phyloP scores from a whole-genome alignment of 2,888 invertebrate genomes.

The Epirrhoe tristata region DNA sequence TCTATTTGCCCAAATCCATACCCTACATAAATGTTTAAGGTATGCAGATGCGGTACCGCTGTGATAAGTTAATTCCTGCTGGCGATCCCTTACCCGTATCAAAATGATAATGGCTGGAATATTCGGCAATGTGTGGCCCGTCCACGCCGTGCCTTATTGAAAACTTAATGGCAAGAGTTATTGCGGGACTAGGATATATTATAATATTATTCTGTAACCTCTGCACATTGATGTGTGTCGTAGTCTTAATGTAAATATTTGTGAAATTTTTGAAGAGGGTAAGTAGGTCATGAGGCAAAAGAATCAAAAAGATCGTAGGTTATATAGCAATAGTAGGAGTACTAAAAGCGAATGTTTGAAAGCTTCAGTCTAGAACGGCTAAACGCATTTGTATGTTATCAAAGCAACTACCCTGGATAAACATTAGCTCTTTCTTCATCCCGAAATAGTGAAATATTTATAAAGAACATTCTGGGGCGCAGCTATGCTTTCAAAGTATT shows the following conservation, averaged over 20 bases:
- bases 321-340: too few relatives aligned
- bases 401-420: too few relatives aligned
- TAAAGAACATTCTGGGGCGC: too few relatives aligned
- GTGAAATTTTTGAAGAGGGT: neutral
- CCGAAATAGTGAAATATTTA: too few relatives aligned
- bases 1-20: conserved; percentile 63
- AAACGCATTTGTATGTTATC: too few relatives aligned
- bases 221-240: neutral
- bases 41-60: conserved; percentile 80
- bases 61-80: conserved; percentile 84
- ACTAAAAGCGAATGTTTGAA: too few relatives aligned
- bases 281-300: too few relatives aligned
- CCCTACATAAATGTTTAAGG: conserved; percentile 78
- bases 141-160: conserved; percentile 46
- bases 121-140: conserved; percentile 72
- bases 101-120: conserved; percentile 77
- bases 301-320: too few relatives aligned
- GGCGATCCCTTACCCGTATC: conserved; percentile 83
- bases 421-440: too few relatives aligned
- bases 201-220: neutral
- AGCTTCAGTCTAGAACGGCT: too few relatives aligned
- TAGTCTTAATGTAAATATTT: neutral
- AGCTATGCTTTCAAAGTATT: too few relatives aligned
- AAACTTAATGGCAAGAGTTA: conserved; percentile 50
- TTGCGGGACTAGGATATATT: conserved; percentile 31